A percentile compares a stretch with the other conserved stretches of the same genome.
Evolutionary conservation across 2,113 vertebrate species (phyloP).

Genomic region (Nothobranchius furzeri): DNA sequence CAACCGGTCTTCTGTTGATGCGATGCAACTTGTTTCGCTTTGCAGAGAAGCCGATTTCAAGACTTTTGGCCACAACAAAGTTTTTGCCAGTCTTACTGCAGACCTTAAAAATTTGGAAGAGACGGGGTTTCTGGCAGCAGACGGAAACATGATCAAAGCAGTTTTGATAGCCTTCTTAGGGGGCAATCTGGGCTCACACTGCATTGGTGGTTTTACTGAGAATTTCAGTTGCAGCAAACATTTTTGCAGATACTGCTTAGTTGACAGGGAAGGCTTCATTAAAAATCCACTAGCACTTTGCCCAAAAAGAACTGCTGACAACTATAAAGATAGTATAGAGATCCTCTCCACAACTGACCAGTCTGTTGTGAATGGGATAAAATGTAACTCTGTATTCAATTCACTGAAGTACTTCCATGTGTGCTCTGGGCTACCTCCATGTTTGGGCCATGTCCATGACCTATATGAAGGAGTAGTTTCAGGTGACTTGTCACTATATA

Average conservation of each 20-base stretch:
- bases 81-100: background rate
- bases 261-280: background rate
- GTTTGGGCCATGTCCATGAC: slow-evolving; percentile 1
- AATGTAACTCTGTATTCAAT: background rate
- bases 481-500: too few species aligned
- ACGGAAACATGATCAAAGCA: background rate
- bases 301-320: background rate
- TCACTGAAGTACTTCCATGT: background rate
- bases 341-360: background rate
- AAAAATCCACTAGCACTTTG: background rate
- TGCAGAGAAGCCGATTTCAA: background rate
- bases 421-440: slow-evolving; percentile 5
- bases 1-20: background rate
- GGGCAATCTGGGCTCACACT: background rate
- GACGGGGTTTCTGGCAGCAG: background rate
- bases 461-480: background rate
- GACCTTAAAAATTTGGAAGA: background rate
- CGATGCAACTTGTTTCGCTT: background rate
- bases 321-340: background rate
- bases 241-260: background rate
- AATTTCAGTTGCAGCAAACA: background rate
- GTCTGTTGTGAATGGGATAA: background rate
- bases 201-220: background rate
- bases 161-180: background rate
- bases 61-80: background rate